Conservation (phyloP, 1,140 invertebrate genomes). For the Aradophagus sp. region DNA sequence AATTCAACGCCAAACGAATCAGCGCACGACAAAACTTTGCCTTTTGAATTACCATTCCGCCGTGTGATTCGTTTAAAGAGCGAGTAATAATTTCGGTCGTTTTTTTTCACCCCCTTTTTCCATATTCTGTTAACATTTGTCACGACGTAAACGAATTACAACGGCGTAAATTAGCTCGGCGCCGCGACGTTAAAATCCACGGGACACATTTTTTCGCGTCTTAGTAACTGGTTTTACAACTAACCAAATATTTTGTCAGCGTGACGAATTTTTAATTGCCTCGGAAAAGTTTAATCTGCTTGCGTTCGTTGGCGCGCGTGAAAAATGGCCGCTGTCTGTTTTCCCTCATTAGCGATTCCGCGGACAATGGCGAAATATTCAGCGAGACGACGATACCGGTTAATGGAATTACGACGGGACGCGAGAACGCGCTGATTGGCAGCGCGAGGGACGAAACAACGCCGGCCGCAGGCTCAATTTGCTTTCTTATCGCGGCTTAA, state of each 20-base stretch:
- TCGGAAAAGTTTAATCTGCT: constrained; percentile 15
- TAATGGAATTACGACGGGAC: constrained; percentile 34
- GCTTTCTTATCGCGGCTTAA: constrained; percentile 55
- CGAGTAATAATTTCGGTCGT: neutral
- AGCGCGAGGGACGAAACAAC: constrained; percentile 13
- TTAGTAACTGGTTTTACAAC: constrained; percentile 23
- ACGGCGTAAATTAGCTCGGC: constrained; percentile 9
- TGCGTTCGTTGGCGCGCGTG: neutral
- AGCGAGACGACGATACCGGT: constrained; percentile 19
- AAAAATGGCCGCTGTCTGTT: constrained; percentile 21
- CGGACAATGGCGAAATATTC: too few species aligned
- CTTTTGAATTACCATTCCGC: too few species aligned
- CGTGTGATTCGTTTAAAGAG: constrained; percentile 7
- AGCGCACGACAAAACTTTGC: too few species aligned
- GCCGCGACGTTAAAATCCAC: constrained; percentile 6
- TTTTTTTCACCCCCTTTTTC: constrained; percentile 10
- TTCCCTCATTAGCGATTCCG: constrained; percentile 26
- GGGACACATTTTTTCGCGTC: constrained; percentile 12
- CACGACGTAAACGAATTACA: constrained; percentile 6
- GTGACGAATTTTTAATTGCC: constrained; percentile 35
- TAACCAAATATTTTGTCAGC: constrained; percentile 37
- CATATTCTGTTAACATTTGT: constrained; percentile 22
- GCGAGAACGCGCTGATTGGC: constrained; percentile 30
- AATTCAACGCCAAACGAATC: too few species aligned
- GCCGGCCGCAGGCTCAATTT: constrained; percentile 21